These are phyloP conservation scores for Sitta carolinensis DNA, from an alignment of 2,797 vertebrate species.

Conservation along the genomic window DNA sequence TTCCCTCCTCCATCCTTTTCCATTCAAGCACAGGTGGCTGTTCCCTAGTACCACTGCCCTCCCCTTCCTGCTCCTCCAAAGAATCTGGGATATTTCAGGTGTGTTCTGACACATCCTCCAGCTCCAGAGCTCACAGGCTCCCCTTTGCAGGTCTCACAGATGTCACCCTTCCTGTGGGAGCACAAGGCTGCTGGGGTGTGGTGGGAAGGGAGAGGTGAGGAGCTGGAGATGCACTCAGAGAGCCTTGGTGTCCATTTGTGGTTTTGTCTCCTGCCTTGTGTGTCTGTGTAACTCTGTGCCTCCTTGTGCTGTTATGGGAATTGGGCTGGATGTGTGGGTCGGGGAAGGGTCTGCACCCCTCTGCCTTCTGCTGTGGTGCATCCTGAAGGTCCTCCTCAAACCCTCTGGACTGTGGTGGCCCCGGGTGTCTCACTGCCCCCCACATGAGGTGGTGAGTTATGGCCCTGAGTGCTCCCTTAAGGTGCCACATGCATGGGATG, in stretches of 20 bases:
- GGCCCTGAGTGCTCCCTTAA: not conserved
- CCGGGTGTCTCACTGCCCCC: fast-evolving
- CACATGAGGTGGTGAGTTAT: fast-evolving
- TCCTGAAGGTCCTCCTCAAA: not conserved
- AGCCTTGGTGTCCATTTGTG: not conserved
- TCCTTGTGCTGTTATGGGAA: fast-evolving
- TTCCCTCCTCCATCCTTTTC: not conserved
- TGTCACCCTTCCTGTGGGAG: not conserved
- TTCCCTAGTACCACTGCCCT: not conserved
- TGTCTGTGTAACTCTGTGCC: not conserved
- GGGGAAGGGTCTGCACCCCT: not conserved
- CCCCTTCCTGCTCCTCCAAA: not conserved
- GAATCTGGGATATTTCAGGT: not conserved
- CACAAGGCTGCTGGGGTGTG: fast-evolving
- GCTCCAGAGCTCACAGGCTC: not conserved
- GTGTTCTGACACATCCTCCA: not conserved
- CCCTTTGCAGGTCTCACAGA: fast-evolving
- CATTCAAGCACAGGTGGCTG: not conserved
- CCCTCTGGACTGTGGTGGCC: not conserved
- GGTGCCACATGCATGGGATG: fast-evolving
- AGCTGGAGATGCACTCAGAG: fast-evolving
- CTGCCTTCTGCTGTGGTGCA: not conserved
- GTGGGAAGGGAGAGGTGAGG: not conserved
- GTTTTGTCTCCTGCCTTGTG: not conserved
- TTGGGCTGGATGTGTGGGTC: not conserved